These are phyloP conservation scores for Panzeria rudis DNA, from an alignment of 2,888 invertebrate species.

Conservation along the genomic window DNA sequence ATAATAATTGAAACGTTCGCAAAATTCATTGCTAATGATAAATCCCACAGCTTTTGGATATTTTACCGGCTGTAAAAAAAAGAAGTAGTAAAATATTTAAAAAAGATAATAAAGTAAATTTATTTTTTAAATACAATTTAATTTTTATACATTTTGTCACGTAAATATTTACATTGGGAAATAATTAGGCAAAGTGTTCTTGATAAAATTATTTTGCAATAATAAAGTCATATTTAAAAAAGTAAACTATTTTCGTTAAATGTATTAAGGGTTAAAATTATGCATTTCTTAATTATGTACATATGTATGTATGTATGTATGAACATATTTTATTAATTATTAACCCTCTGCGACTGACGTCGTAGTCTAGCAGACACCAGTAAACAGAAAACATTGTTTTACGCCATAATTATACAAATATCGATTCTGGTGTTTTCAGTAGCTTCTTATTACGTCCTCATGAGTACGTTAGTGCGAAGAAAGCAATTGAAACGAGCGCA, in stretches of 20 bases:
- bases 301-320: background rate
- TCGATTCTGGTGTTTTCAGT: no score
- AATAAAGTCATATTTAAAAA: background rate
- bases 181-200: background rate
- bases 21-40: conserved; percentile 98
- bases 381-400: no score
- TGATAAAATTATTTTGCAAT: background rate
- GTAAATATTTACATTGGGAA: conserved; percentile 24
- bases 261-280: background rate
- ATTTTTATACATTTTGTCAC: conserved; percentile 47
- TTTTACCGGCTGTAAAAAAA: conserved; percentile 81
- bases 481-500: no score
- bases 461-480: no score
- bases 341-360: no score
- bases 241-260: background rate
- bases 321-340: no score
- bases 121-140: conserved; percentile 11
- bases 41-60: conserved; percentile 96
- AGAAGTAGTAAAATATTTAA: conserved; percentile 21
- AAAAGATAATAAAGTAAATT: conserved; percentile 5
- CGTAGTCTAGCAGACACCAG: no score
- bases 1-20: conserved; percentile 98
- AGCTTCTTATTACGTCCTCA: no score
- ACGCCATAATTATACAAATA: no score
- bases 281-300: no score